phyloP scores from a whole-genome alignment of 1,140 invertebrate genomes.

The Drosophila takahashii region DNA sequence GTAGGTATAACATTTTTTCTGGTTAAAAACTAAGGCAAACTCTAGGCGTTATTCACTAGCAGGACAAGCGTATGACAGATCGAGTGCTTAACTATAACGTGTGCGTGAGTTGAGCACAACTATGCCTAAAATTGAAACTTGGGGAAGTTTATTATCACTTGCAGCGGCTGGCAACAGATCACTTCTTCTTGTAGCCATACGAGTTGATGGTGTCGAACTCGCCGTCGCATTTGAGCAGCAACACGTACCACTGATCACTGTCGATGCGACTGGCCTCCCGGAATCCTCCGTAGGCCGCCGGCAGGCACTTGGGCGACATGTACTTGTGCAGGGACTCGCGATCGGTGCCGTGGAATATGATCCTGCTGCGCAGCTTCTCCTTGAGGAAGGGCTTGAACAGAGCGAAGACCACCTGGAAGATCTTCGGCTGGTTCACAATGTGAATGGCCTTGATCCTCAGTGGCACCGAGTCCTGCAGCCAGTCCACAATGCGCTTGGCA shows the following conservation, averaged over 20 bases:
- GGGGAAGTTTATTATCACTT: constrained; percentile 58
- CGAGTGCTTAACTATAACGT: constrained; percentile 51
- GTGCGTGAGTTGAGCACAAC: constrained; percentile 1
- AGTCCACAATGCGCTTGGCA: constrained; percentile 92
- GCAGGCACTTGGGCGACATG: constrained; percentile 91
- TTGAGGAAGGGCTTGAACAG: constrained; percentile 94
- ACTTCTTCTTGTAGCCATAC: constrained; percentile 90
- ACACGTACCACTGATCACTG: constrained; percentile 90
- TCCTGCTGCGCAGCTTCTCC: constrained; percentile 90
- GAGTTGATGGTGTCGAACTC: constrained; percentile 92
- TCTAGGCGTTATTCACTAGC: constrained; percentile 57
- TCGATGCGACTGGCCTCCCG: constrained; percentile 88
- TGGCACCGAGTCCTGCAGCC: constrained; percentile 92
- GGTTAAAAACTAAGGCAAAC: constrained; percentile 68
- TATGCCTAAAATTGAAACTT: constrained; percentile 29
- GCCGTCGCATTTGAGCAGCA: constrained; percentile 89
- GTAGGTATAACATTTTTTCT: constrained; percentile 56
- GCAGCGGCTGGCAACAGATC: constrained; percentile 24
- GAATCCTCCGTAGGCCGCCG: constrained; percentile 91
- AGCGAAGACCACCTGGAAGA: constrained; percentile 95
- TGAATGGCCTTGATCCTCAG: constrained; percentile 93
- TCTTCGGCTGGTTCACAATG: constrained; percentile 94
- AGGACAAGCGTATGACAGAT: constrained; percentile 66
- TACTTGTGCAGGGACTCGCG: constrained; percentile 92
- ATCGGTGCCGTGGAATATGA: constrained; percentile 94